Percentiles rank a stretch among this genome's conserved stretches.
These are phyloP conservation scores for Tinamus major DNA, from an alignment of 2,797 vertebrate genomes.

Conservation along the genomic window DNA sequence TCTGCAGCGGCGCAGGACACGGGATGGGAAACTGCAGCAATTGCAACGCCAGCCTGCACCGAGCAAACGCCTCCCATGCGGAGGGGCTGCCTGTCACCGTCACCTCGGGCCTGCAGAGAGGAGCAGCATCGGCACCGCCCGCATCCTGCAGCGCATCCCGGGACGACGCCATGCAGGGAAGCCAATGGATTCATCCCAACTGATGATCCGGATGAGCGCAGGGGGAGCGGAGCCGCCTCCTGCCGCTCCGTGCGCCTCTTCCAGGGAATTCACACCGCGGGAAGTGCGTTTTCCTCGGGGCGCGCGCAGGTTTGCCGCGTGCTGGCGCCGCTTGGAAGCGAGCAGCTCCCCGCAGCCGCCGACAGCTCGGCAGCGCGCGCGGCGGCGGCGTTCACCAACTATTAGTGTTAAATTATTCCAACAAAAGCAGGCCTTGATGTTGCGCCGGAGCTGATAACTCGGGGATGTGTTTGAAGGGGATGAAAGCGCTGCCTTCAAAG, in stretches of 20 bases:
- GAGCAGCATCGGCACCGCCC: neutral
- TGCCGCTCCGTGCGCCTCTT: too few relatives aligned
- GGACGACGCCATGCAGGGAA: neutral
- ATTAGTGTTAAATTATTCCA: conserved; percentile 64
- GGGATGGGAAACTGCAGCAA: too few relatives aligned
- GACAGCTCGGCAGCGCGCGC: neutral
- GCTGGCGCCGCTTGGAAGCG: conserved; percentile 14
- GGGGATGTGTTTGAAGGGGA: conserved; percentile 47
- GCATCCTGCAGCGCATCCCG: neutral
- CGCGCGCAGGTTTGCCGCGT: neutral
- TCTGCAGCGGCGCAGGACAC: neutral
- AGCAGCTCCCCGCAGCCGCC: neutral
- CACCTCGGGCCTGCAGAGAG: neutral
- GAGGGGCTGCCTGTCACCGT: neutral
- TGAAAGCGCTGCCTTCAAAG: conserved; percentile 51
- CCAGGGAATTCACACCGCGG: too few relatives aligned
- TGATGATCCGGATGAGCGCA: neutral
- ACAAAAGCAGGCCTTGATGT: conserved; percentile 57
- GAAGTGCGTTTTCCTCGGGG: neutral
- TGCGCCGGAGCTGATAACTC: conserved; percentile 42
- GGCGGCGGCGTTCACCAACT: conserved; percentile 27
- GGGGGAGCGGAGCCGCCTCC: too few relatives aligned
- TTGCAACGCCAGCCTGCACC: too few relatives aligned
- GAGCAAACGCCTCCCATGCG: too few relatives aligned
- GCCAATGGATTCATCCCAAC: neutral